Evolutionary conservation across 1,140 invertebrate species (phyloP).

Genomic region (Nephotettix cincticeps): DNA sequence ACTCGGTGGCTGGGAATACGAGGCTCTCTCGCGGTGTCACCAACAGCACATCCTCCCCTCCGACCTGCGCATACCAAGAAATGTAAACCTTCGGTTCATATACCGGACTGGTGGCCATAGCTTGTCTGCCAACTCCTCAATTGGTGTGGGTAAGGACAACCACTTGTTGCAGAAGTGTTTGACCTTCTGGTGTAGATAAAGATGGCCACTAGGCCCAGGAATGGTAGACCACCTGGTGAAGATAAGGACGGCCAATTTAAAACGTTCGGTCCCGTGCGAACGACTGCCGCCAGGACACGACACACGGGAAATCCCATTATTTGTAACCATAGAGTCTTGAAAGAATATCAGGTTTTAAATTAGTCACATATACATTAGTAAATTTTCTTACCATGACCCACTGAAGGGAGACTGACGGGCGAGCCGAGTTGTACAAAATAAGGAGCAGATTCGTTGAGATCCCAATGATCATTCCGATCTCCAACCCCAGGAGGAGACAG

Average conservation of each 20-base stretch:
- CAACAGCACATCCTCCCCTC: conserved; percentile 46
- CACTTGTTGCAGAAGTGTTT: too few species aligned
- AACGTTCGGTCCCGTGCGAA: too few species aligned
- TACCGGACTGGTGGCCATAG: too few species aligned
- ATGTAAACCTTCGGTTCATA: too few species aligned
- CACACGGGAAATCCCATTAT: neutral
- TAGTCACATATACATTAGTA: too few species aligned
- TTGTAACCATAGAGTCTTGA: neutral
- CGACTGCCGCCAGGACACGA: neutral
- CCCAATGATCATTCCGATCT: conserved; percentile 72
- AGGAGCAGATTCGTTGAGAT: conserved; percentile 64
- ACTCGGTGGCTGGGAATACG: conserved; percentile 66
- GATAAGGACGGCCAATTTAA: too few species aligned
- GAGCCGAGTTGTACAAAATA: conserved; percentile 64
- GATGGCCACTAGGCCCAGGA: too few species aligned
- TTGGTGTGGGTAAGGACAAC: too few species aligned
- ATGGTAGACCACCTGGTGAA: too few species aligned
- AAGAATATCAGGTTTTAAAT: neutral
- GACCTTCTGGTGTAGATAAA: too few species aligned
- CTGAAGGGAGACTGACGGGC: conserved; percentile 56
- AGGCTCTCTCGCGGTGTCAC: conserved; percentile 61
- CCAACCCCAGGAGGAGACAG: conserved; percentile 62
- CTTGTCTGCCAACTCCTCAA: too few species aligned
- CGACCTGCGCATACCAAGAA: too few species aligned
- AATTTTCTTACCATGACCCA: conserved; percentile 47